Conservation (phyloP, 2,888 invertebrate species). For the Cecidostiba fungosa region DNA sequence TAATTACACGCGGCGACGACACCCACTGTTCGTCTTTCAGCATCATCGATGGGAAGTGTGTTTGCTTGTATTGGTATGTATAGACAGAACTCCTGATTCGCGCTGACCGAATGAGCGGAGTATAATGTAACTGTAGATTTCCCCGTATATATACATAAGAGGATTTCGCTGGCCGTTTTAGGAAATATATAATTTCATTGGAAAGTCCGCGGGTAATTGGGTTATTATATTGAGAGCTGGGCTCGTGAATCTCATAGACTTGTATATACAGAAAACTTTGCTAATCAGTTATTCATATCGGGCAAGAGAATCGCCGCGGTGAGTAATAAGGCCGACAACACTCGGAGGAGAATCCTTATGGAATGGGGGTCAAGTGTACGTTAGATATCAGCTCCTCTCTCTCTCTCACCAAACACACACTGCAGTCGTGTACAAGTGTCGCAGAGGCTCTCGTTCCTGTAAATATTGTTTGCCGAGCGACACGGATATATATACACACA, state of each 20-base stretch:
- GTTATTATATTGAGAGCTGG: not conserved
- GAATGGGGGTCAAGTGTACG: conserved; percentile 42
- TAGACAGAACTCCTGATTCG: not conserved
- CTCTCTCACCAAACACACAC: not conserved
- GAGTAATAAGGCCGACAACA: not conserved
- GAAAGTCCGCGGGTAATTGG: not conserved
- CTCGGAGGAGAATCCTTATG: conserved; percentile 1
- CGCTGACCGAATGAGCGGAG: conserved; percentile 17
- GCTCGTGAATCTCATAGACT: not conserved
- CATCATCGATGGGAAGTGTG: conserved; percentile 17
- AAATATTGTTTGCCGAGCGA: conserved; percentile 52
- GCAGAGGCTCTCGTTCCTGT: conserved; percentile 18
- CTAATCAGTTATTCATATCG: not conserved
- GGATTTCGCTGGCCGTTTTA: not conserved
- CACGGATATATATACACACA: conserved; percentile 19
- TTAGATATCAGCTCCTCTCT: conserved; percentile 22
- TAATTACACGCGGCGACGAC: conserved; percentile 44
- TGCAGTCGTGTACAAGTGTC: conserved; percentile 3
- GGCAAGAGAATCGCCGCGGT: not conserved
- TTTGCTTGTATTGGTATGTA: not conserved
- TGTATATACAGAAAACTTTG: not conserved
- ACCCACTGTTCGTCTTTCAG: conserved; percentile 41
- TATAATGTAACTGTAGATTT: conserved; percentile 9
- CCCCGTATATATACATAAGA: not conserved
- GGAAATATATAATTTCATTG: conserved; percentile 20